Percentiles rank a stretch among this genome's conserved stretches.
These are phyloP conservation scores for Subacronicta megacephala DNA, from an alignment of 2,888 invertebrate species.

Conservation along the genomic window DNA sequence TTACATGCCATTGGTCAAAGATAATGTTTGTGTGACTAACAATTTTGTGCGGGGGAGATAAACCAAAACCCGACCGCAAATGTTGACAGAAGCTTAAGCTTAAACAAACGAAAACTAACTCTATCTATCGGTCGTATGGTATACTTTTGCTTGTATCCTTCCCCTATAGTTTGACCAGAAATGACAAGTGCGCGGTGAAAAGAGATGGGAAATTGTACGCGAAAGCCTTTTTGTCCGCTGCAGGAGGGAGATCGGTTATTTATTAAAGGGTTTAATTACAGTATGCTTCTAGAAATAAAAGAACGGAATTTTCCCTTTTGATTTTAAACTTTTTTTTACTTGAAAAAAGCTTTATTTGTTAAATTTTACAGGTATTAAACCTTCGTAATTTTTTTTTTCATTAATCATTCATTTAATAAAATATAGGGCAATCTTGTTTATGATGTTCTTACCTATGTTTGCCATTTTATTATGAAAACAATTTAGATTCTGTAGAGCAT, in stretches of 20 bases:
- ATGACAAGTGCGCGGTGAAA: slow-evolving; percentile 68
- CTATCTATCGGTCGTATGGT: slow-evolving; percentile 28
- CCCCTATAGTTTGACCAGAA: slow-evolving; percentile 58
- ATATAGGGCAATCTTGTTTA: too few relatives aligned
- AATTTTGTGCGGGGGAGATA: slow-evolving; percentile 85
- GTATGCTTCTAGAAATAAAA: too few relatives aligned
- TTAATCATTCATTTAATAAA: too few relatives aligned
- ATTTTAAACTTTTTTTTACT: too few relatives aligned
- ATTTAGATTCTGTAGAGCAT: too few relatives aligned
- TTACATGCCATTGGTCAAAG: slow-evolving; percentile 87
- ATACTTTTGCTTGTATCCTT: slow-evolving; percentile 45
- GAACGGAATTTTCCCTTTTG: too few relatives aligned
- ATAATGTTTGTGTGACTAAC: slow-evolving; percentile 86
- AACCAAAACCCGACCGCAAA: slow-evolving; percentile 84
- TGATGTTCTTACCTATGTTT: too few relatives aligned
- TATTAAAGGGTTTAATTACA: slow-evolving; percentile 61
- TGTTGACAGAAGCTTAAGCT: slow-evolving; percentile 77
- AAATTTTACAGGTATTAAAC: too few relatives aligned
- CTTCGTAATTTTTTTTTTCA: too few relatives aligned
- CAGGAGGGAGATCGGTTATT: slow-evolving; percentile 62
- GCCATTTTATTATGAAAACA: too few relatives aligned
- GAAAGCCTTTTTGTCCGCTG: slow-evolving; percentile 64
- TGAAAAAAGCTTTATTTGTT: too few relatives aligned
- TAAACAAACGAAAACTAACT: slow-evolving; percentile 57
- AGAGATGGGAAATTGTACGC: slow-evolving; percentile 68